Percentiles rank a stretch among this genome's conserved stretches.
phyloP scores from a whole-genome alignment of 1,140 invertebrate genomes.

The Brachionus calyciflorus region DNA sequence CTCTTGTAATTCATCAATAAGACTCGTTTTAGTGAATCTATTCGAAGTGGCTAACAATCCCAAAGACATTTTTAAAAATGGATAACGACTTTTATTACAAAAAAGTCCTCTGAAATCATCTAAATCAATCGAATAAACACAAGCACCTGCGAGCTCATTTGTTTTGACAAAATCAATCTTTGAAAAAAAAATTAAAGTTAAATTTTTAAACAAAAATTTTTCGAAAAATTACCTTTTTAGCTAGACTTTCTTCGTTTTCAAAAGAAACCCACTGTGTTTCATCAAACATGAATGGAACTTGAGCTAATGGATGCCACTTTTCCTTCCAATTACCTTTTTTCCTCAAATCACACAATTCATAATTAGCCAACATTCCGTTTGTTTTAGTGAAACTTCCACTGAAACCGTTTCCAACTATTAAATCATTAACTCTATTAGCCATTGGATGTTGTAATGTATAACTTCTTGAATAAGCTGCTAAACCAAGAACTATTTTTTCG shows the following conservation, averaged over 20 bases:
- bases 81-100: conserved; percentile 54
- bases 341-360: conserved; percentile 29
- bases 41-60: background rate
- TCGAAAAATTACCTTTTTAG: conserved; percentile 36
- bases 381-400: conserved; percentile 43
- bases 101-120: conserved; percentile 60
- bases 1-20: background rate
- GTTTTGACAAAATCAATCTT: conserved; percentile 40
- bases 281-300: conserved; percentile 15
- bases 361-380: conserved; percentile 34
- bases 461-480: conserved; percentile 28
- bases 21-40: background rate
- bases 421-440: conserved; percentile 3
- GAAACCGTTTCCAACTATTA: conserved; percentile 1
- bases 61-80: conserved; percentile 49
- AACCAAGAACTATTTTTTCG: conserved; percentile 36
- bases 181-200: background rate
- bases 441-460: conserved; percentile 17
- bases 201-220: background rate
- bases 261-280: conserved; percentile 35
- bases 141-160: conserved; percentile 29
- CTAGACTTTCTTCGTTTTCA: conserved; percentile 36
- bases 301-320: conserved; percentile 17
- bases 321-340: conserved; percentile 35
- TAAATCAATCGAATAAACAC: conserved; percentile 52